Conservation (phyloP, 2,113 vertebrate genomes). For the Python bivittatus region DNA sequence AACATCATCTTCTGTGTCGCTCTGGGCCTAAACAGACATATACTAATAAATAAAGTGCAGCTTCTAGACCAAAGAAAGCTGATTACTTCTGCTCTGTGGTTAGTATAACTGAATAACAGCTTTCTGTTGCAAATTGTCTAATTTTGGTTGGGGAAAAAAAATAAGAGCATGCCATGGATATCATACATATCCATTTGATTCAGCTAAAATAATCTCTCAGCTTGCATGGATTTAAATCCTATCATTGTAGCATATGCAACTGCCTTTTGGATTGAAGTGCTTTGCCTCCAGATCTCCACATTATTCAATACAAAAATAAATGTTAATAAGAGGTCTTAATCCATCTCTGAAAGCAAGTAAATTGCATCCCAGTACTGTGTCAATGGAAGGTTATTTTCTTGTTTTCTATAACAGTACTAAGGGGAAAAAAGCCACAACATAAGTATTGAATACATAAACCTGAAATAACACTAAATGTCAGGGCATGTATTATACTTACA, state of each 20-base stretch:
- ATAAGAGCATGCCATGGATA: background rate
- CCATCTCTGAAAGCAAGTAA: conserved; percentile 35
- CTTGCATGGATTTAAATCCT: background rate
- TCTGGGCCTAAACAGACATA: no score
- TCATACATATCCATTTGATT: background rate
- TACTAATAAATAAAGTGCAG: no score
- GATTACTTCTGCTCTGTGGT: background rate
- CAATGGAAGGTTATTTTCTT: conserved; percentile 14
- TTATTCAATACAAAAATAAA: conserved; percentile 21
- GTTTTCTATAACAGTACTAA: conserved; percentile 19
- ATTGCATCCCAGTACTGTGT: conserved; percentile 13
- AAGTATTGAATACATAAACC: conserved; percentile 26
- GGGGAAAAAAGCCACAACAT: background rate
- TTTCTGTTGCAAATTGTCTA: background rate
- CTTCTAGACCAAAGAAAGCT: background rate
- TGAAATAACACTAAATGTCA: conserved; percentile 12
- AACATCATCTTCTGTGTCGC: no score
- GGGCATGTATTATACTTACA: background rate
- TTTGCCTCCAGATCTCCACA: conserved; percentile 32
- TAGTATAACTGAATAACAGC: background rate
- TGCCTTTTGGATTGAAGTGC: conserved; percentile 11
- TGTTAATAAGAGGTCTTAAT: conserved; percentile 31
- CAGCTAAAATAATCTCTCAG: background rate
- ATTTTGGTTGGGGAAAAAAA: conserved; percentile 1
- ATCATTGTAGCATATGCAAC: background rate